Conservation (phyloP, 2,888 invertebrate species). For the Marasmarcha lunaedactyla region DNA sequence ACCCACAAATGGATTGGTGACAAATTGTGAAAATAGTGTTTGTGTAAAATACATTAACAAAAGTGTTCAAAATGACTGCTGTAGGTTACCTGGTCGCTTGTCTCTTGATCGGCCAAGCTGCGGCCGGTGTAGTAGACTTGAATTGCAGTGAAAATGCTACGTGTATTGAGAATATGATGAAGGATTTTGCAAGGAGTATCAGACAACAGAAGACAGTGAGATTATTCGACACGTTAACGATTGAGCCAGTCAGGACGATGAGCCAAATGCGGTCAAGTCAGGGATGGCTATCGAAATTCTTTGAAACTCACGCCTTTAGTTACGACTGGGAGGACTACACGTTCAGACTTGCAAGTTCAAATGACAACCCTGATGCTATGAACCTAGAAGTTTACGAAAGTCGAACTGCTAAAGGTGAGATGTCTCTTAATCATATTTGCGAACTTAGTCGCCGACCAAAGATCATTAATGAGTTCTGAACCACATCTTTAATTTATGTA, state of each 20-base stretch:
- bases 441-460: no score
- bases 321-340: constrained; percentile 67
- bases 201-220: constrained; percentile 63
- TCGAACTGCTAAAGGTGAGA: constrained; percentile 55
- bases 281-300: constrained; percentile 45
- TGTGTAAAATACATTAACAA: constrained; percentile 23
- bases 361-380: constrained; percentile 53
- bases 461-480: no score
- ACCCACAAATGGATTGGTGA: constrained; percentile 65
- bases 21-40: constrained; percentile 34
- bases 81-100: constrained; percentile 42
- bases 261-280: constrained; percentile 45
- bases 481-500: no score
- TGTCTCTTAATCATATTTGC: no score
- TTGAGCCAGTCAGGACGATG: constrained; percentile 54
- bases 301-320: constrained; percentile 64
- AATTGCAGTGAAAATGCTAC: constrained; percentile 73
- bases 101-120: constrained; percentile 36
- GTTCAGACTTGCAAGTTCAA: constrained; percentile 57
- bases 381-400: constrained; percentile 56
- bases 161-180: constrained; percentile 65
- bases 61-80: constrained; percentile 53
- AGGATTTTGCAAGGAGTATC: constrained; percentile 60
- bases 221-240: constrained; percentile 64
- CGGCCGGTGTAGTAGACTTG: constrained; percentile 40